Evolutionary conservation across 2,797 vertebrate species (phyloP), one percentile per base, ranked within the genome.

Genomic region (Carapus acus): DNA sequence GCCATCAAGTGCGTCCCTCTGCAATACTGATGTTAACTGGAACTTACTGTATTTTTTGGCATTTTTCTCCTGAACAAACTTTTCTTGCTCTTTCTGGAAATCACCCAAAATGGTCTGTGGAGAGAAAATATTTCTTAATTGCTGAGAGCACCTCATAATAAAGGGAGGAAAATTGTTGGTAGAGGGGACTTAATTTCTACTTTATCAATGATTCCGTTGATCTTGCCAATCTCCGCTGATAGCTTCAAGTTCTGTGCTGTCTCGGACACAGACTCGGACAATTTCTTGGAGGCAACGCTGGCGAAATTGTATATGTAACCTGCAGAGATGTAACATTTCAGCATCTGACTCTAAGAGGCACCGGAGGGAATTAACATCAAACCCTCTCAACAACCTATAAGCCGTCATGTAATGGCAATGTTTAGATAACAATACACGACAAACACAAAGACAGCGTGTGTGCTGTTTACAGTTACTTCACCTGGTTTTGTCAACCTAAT

Each of bases 51-150:
- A 87, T 62, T 86, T 91, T 80, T 90, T 93, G 4, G 86, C 88
- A 60, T 91, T 84, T 50, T 94, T 92, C 62, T 93, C 91, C 50
- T 92, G 87, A 39, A 96, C 88, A 88, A 97, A 97, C 74, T 87
- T 93, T 52, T 95, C 83, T 80, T 98, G 95, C 54, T 96, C 93
- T 71, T 96, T 98, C 62, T 94, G 90, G 80, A 98, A 98, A 77
- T 95, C 93, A 54, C 95, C 95, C 63, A 94, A 83, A 79, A 98
- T 93, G 5, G 91, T 97, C 94, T 98, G 73, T 46, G 36, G 29
- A 4, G 38, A 65, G 78, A 79, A 17, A 70, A 79, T 2, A 60
- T 38, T 40, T 3, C 18, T 12, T 42, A 69, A 59, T 2, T 23
- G n/a, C 34, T 39, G 53, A 5, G 13, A n/a, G n/a, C n/a, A 19